Percentiles rank a stretch among this genome's conserved stretches.
phyloP scores from a whole-genome alignment of 1,140 invertebrate genomes.

The Diabrotica virgifera region DNA sequence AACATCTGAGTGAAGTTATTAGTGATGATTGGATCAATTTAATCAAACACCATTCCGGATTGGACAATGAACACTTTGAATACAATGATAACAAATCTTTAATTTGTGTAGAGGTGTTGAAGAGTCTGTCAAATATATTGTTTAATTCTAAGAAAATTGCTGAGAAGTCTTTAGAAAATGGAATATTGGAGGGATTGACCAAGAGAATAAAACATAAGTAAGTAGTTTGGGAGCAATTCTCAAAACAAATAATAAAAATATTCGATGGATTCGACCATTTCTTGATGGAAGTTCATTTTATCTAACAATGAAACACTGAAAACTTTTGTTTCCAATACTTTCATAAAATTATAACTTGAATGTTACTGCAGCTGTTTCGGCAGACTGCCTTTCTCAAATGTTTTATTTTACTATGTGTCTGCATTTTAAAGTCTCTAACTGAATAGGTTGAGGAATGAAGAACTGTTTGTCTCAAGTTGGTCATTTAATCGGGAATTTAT shows the following conservation, averaged over 20 bases:
- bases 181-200: slow-evolving; percentile 71
- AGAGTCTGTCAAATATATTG: slow-evolving; percentile 86
- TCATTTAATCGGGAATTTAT: no score
- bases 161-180: slow-evolving; percentile 66
- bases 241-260: not conserved
- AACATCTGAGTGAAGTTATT: slow-evolving; percentile 65
- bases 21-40: slow-evolving; percentile 63
- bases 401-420: no score
- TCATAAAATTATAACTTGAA: slow-evolving; percentile 4
- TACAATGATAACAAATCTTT: slow-evolving; percentile 48
- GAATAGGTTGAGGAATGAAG: no score
- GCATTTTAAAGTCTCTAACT: no score
- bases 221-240: not conserved
- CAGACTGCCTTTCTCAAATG: no score
- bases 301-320: no score
- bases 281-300: no score
- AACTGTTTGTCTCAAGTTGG: no score
- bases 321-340: not conserved
- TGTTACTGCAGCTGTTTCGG: no score
- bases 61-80: slow-evolving; percentile 43
- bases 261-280: not conserved
- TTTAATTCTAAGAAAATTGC: slow-evolving; percentile 75
- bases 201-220: slow-evolving; percentile 66
- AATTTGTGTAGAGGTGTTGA: slow-evolving; percentile 76
- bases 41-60: slow-evolving; percentile 58